Evolutionary conservation across 2,888 invertebrate genomes (phyloP), one percentile per base, ranked within the genome.

Genomic region (Drosophila anomelani): DNA sequence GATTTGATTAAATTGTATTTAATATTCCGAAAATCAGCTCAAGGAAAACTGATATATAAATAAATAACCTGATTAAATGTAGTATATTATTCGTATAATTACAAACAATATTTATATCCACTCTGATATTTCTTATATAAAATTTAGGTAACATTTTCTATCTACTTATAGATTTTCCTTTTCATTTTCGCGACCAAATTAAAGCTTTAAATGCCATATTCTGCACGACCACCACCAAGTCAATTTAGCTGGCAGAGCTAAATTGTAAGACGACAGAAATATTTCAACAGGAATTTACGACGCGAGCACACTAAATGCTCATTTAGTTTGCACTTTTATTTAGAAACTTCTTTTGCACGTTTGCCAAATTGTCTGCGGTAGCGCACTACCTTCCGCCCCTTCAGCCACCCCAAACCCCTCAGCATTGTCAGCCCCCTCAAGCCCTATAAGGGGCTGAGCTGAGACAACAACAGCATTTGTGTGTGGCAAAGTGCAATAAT

Each of bases 211-310:
- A 13, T 17, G 39, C 17, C 32, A 60, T 13, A 13, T 43, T 32
- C 60, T n/a, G 39, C 23, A 23, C 9, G 41, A 15, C 32, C 60
- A 15, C 32, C 47, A n/a, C 47, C 23, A 61, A 61, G 60, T 61
- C 60, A 61, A 61, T 32, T 60, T 59, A 26, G 39, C 58, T 74
- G 71, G 54, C 75, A 82, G 59, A 77, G 69, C 84, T 89, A 86
- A 89, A 89, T 86, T 88, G 86, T 82, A 88, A 88, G 89, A 90
- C 81, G 85, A 86, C 90, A 89, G 89, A 86, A 86, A 86, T 86
- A 86, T 86, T 86, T 86, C 89, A 86, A 74, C 90, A 79, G 79
- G 81, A 89, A 86, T 86, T 86, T 86, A 86, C 85, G 85, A 88
- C 62, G 75, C 83, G 76, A 80, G 73, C 88, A 88, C 83, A 80